Evolutionary conservation across 2,113 vertebrate genomes (phyloP), one percentile per base, ranked within the genome.

Genomic region (Thermophis baileyi): DNA sequence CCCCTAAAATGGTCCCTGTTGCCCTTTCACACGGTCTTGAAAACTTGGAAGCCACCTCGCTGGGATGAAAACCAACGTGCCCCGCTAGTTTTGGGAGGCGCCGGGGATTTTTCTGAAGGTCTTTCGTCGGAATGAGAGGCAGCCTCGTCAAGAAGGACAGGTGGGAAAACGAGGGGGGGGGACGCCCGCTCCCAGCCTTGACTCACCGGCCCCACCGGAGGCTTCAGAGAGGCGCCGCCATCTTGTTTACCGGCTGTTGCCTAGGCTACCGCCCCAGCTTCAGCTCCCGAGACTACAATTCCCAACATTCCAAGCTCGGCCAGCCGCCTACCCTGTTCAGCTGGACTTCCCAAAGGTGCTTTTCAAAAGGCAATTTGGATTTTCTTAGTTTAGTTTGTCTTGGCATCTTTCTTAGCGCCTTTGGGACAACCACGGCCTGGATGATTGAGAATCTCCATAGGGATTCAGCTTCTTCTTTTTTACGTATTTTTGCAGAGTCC

Each of bases 231-330:
- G 63, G 40, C 20, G 69, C 30, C 88, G 88, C 69, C 92, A 92
- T 89, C 92, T 85, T 92, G 92, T 92, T 92, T 89, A 89, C 30
- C 54, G 16, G 3, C 20, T 40, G 92, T 92, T 92, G 88, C 69
- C 91, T 57, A 85, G 92, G 92, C 44, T 6, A 89, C 88, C 16
- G 0, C 27, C 2, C n/a, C 46, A 12, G 54, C 14, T 30, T 18
- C 11, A 1, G 46, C 22, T 14, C 30, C 54, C 14, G 12, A 54
- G 87, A 74, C 91, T 47, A 81, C 50, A 89, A 18, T 89, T 81
- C 87, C 91, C 87, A 54, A 87, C 60, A 54, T 24, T 47, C 90
- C 46, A 46, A 53, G 18, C 18, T 6, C 46, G n/a, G 63, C 14
- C 30, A 69, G 30, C 63, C 60, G 30, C 60, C 30, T n/a, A n/a